These are phyloP conservation scores for Tinea trinotella DNA, from an alignment of 2,888 invertebrate species.

Conservation along the genomic window DNA sequence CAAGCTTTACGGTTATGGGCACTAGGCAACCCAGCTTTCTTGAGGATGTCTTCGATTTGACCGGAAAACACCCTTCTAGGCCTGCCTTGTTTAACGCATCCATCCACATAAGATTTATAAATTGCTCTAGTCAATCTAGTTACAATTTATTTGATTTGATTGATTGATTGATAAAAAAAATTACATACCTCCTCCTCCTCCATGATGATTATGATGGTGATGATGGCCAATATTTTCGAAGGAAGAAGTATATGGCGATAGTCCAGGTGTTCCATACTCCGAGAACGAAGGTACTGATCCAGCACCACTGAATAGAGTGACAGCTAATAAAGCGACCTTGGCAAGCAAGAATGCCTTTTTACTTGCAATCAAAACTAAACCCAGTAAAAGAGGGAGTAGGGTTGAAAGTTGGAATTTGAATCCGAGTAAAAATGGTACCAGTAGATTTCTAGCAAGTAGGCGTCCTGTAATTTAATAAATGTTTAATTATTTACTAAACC, in stretches of 20 bases:
- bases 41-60: too few species aligned
- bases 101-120: too few species aligned
- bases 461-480: conserved; percentile 72
- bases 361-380: conserved; percentile 77
- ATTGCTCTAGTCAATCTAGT: too few species aligned
- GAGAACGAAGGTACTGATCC: conserved; percentile 49
- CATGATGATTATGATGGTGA: conserved; percentile 44
- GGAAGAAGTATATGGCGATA: conserved; percentile 48
- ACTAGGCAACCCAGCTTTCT: too few species aligned
- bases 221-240: conserved; percentile 20
- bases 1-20: too few species aligned
- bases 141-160: too few species aligned
- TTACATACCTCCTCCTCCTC: conserved; percentile 35
- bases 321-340: conserved; percentile 80
- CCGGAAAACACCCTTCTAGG: too few species aligned
- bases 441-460: conserved; percentile 77
- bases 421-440: conserved; percentile 84
- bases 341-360: conserved; percentile 85
- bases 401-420: conserved; percentile 85
- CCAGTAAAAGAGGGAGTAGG: conserved; percentile 80
- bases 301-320: conserved; percentile 76
- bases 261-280: conserved; percentile 36
- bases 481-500: too few species aligned
- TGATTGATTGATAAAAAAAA: too few species aligned
- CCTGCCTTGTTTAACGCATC: too few species aligned